Base-by-base conservation (phyloP, 2,888 invertebrate genomes). In the Dynastes hyllus region DNA sequence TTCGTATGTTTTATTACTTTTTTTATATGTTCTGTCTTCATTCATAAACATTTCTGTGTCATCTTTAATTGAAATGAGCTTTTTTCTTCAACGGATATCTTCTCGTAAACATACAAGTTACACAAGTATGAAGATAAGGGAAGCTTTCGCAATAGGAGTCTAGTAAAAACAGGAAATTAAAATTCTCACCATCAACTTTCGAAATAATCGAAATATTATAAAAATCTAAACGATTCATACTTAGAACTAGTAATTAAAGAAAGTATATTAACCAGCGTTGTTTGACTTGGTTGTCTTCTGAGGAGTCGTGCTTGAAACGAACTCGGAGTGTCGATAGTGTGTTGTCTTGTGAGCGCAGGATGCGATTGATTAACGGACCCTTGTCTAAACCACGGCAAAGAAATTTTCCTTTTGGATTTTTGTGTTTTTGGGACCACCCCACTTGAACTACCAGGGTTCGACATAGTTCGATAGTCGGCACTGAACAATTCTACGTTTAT, bases 251-350 rank as follows among this genome's bases (percentile, higher is more conserved):
- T 61, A 40, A 65, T 51, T 11, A 29, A 61, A 53, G 45, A 67
- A 61, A 40, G n/a, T 50, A 80, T 79, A 80, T 77, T 83, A 86
- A 89, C 89, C 89, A 89, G 86, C 80, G 87, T 85, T 81, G 91
- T 91, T 85, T 93, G 92, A 86, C 92, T 92, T 87, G 92, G 92
- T 89, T 93, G 92, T 83, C 92, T 90, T 85, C 92, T 93, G 87
- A 95, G 92, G 82, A 94, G 91, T 83, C 93, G 91, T 85, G 95
- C 94, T 86, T 95, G 94, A 90, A 96, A 95, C 81, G 95, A 95
- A 88, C 95, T 93, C 86, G 96, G 96, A 83, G 96, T 95, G 90
- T 96, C 96, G 90, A 97, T 96, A 89, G 96, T 96, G 89, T 96
- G 96, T 89, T 96, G 96, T 78, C 96, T 92, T 80, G 95, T 92